Conservation (phyloP, 2,888 invertebrate genomes). For the Agrypnus murinus region DNA sequence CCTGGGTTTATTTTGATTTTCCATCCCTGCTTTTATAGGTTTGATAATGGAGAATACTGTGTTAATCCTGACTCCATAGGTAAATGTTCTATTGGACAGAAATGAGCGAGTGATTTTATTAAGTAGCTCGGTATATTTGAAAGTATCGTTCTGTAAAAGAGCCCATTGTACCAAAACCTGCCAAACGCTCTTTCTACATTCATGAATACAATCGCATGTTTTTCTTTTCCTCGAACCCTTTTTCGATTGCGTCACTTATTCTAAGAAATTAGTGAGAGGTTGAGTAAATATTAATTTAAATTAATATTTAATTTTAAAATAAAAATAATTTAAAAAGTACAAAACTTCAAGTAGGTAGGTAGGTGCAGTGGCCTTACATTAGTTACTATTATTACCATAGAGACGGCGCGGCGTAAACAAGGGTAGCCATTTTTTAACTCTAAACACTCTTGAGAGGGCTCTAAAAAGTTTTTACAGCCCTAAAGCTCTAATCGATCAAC, state of each 20-base stretch:
- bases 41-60: neutral
- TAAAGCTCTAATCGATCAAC: no score
- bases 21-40: slow-evolving; percentile 14
- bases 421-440: no score
- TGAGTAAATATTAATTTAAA: no score
- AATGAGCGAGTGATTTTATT: neutral
- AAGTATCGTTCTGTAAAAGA: slow-evolving; percentile 9
- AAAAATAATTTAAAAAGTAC: no score
- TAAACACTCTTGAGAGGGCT: no score
- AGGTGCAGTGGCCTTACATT: no score
- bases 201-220: slow-evolving; percentile 1
- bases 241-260: slow-evolving; percentile 11
- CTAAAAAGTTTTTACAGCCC: no score
- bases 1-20: slow-evolving; percentile 18
- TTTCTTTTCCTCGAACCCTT: no score
- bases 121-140: neutral
- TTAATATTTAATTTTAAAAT: no score
- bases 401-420: no score
- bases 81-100: neutral
- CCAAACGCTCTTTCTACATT: slow-evolving; percentile 6
- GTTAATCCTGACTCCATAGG: slow-evolving; percentile 16
- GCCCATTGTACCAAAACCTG: slow-evolving; percentile 15
- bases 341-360: no score
- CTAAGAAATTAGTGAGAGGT: slow-evolving; percentile 14
- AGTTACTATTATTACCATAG: no score